Base-by-base conservation (phyloP, 2,797 vertebrate genomes). In the Varecia variegata region DNA sequence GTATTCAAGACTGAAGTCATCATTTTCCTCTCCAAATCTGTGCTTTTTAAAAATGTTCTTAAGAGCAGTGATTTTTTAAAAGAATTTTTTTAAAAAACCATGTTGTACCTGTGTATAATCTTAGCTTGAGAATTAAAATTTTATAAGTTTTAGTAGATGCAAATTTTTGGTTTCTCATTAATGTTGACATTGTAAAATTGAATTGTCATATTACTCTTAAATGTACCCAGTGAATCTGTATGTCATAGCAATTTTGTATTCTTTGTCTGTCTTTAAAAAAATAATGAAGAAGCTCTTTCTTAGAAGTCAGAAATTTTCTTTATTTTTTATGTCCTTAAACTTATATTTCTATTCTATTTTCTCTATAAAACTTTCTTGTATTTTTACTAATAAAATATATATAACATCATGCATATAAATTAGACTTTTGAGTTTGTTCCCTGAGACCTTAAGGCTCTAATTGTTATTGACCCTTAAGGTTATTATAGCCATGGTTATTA, bases 71-170 rank as follows among this genome's bases (percentile, higher is more conserved):
- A 67, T 76, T 95, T 95, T 65, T n/a, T n/a, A 7, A 25, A 58
- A n/a, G 20, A 68, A 68, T n/a, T 4, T 21, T 21, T n/a, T 76
- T 15, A 1, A 10, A 30, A 68, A 95, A 18, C 17, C 47, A 45
- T 45, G 12, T 76, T 45, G 12, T 76, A 32, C 35, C 7, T 40
- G 4, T 84, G 5, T 84, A n/a, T 54, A 80, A 70, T 88, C 82
- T 90, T 88, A 93, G 32, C 32, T 88, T 71, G 40, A 94, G 25
- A 60, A 15, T 90, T 88, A 56, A 89, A 71, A 38, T 90, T 67
- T 91, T 67, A 13, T 79, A 65, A 38, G 9, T 85, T 95, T 86
- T 82, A 88, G 20, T 30, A 84, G 88, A 80, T 87, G 14, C 10
- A 92, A 45, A 45, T 76, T 38, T 88, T 62, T 79, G 18, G 14